Percentiles rank a stretch among this genome's conserved stretches.
Conservation (phyloP, 1,140 invertebrate genomes). For the Drosophila sechellia region DNA sequence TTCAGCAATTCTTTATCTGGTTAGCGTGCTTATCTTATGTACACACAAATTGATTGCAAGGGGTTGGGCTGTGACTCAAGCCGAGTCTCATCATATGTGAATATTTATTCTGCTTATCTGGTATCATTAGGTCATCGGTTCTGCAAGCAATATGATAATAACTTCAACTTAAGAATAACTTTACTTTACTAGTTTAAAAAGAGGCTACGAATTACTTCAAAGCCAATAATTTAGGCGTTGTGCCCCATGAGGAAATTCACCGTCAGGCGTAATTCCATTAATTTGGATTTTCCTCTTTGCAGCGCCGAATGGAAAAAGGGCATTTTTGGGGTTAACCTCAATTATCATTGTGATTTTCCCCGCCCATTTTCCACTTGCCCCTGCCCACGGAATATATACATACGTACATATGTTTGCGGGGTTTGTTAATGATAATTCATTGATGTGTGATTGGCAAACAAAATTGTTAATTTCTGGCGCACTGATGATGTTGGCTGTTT, state of each 20-base stretch:
- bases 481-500: conserved; percentile 18
- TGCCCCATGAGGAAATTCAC: too few species aligned
- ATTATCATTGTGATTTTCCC: conserved; percentile 37
- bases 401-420: neutral
- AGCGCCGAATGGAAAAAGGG: neutral
- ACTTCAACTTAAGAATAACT: too few species aligned
- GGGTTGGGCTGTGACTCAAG: conserved; percentile 2
- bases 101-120: neutral
- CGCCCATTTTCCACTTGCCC: neutral
- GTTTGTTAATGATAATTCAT: conserved; percentile 49
- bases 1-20: neutral
- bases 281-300: conserved; percentile 10
- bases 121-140: neutral
- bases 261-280: conserved; percentile 5
- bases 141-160: neutral
- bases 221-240: neutral
- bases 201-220: neutral
- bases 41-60: neutral
- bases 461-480: conserved; percentile 42
- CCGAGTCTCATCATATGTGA: neutral
- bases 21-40: neutral
- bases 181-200: too few species aligned
- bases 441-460: conserved; percentile 52
- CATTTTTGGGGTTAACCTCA: conserved; percentile 30
- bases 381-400: neutral